Evolutionary conservation across 2,888 invertebrate species (phyloP).

Genomic region (Eristalis tenax): DNA sequence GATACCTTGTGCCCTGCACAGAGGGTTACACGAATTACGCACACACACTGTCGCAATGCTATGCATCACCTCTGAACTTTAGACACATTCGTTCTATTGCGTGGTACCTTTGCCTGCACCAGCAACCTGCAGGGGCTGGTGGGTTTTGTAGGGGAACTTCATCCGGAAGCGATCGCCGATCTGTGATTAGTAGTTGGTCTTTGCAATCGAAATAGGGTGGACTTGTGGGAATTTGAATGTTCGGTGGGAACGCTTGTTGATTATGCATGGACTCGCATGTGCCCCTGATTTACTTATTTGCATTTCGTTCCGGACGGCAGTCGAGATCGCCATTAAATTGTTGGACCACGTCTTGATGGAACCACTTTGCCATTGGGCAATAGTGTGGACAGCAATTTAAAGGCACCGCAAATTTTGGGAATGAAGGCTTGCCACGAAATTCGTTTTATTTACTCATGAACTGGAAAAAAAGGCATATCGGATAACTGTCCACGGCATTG

Average conservation of each 20-base stretch:
- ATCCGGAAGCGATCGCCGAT: neutral
- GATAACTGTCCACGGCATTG: no score
- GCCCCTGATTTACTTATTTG: neutral
- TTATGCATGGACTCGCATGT: neutral
- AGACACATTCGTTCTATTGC: neutral
- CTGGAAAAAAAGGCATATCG: no score
- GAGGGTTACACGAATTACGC: constrained; percentile 42
- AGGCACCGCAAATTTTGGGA: no score
- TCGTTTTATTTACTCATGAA: no score
- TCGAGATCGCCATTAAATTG: no score
- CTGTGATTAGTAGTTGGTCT: neutral
- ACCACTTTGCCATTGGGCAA: no score
- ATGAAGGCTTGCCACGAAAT: no score
- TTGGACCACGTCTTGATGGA: no score
- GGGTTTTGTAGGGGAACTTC: neutral
- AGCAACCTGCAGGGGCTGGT: no score
- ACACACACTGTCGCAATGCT: constrained; percentile 29
- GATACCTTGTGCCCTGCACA: constrained; percentile 12
- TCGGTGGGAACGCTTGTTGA: neutral
- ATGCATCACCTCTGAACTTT: constrained; percentile 57
- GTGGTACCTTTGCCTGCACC: neutral
- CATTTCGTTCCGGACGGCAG: neutral
- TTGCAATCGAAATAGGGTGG: neutral
- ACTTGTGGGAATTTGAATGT: neutral
- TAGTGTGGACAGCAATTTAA: no score